Conservation (phyloP, 1,140 invertebrate genomes). For the Chelonus insularis region DNA sequence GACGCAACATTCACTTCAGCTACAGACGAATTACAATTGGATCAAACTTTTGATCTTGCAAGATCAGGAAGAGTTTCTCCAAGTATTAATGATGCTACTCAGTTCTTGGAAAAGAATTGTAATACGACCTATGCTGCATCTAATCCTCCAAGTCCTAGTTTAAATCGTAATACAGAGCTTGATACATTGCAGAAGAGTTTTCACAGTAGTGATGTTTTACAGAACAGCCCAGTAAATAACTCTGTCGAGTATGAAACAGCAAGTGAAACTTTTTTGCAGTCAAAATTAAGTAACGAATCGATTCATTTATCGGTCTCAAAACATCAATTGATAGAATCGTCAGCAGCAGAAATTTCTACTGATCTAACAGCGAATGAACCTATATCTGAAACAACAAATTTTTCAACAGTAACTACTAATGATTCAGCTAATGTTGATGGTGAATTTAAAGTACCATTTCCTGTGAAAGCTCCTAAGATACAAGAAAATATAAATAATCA, state of each 20-base stretch:
- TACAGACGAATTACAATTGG: slow-evolving; percentile 26
- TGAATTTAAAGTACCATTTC: slow-evolving; percentile 11
- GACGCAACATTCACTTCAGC: slow-evolving; percentile 47
- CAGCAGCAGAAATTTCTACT: neutral
- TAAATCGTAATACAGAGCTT: neutral
- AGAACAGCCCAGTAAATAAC: neutral
- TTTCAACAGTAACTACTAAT: neutral
- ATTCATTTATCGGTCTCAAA: neutral
- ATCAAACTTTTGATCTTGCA: slow-evolving; percentile 1
- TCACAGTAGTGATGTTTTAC: neutral
- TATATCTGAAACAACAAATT: neutral
- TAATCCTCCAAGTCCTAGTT: neutral
- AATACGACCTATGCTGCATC: slow-evolving; percentile 6
- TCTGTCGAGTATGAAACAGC: slow-evolving; percentile 12
- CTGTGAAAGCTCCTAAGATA: neutral
- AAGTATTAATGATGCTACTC: slow-evolving; percentile 2
- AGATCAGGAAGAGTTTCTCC: neutral
- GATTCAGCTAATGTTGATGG: neutral
- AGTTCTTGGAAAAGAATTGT: neutral
- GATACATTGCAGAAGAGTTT: neutral
- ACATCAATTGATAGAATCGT: neutral
- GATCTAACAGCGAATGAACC: neutral
- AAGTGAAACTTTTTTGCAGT: neutral
- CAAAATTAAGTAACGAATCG: neutral
- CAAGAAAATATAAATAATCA: neutral